Conservation (phyloP, 2,797 vertebrate genomes). For the Rachycentron canadum region DNA sequence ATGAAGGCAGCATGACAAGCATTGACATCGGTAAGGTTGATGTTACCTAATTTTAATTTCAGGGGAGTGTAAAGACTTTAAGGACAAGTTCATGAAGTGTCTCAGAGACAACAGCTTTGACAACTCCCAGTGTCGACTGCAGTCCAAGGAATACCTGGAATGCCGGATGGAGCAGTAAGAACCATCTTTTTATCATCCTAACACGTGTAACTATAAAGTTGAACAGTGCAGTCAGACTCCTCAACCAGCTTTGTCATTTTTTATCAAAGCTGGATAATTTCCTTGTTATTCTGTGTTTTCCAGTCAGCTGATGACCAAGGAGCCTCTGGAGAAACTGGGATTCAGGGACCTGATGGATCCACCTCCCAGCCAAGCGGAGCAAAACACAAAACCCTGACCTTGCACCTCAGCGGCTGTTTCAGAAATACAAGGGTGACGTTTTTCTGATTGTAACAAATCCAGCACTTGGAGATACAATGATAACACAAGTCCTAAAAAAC, state of each 20-base stretch:
- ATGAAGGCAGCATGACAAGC: too few relatives aligned
- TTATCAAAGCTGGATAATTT: neutral
- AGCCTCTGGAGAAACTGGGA: slow-evolving; percentile 92
- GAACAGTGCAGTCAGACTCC: neutral
- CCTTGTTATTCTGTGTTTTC: slow-evolving; percentile 25
- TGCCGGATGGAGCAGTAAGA: slow-evolving; percentile 91
- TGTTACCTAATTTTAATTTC: slow-evolving; percentile 28
- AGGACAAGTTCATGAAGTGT: slow-evolving; percentile 91
- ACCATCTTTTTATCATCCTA: neutral
- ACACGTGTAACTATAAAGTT: neutral
- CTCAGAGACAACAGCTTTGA: slow-evolving; percentile 86
- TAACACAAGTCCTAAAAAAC: neutral
- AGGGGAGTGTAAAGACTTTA: slow-evolving; percentile 92
- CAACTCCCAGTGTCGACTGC: slow-evolving; percentile 85
- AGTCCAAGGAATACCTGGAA: slow-evolving; percentile 90
- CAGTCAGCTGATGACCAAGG: slow-evolving; percentile 91
- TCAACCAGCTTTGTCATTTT: neutral
- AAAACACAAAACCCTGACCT: slow-evolving; percentile 65
- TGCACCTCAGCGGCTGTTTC: neutral
- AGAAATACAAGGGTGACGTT: neutral
- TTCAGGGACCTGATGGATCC: slow-evolving; percentile 88
- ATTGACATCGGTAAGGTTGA: neutral
- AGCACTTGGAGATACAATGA: neutral
- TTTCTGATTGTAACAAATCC: neutral
- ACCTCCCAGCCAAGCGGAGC: slow-evolving; percentile 69